Evolutionary conservation across 2,797 vertebrate species (phyloP).

Genomic region (Alca torda): DNA sequence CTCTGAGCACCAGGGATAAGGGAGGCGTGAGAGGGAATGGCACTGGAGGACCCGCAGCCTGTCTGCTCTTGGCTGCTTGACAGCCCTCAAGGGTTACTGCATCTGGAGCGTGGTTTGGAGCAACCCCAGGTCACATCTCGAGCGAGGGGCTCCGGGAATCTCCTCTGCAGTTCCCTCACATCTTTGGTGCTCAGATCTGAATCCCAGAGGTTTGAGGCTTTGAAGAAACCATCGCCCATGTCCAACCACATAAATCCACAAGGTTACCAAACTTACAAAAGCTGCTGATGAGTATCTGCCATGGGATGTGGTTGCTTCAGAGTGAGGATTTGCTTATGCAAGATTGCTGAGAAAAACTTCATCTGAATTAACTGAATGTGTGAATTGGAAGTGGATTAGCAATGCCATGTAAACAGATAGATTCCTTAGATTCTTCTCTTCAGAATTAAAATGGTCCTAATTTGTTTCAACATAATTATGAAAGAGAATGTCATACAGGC

Average conservation of each 20-base stretch:
- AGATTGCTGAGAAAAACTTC: not conserved
- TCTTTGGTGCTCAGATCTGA: not conserved
- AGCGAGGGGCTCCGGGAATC: not conserved
- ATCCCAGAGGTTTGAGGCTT: not conserved
- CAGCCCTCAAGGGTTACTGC: not conserved
- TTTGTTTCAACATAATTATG: constrained; percentile 25
- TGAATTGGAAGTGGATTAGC: constrained; percentile 20
- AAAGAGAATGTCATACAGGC: not conserved
- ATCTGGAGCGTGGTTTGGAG: not conserved
- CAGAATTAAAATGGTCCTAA: constrained; percentile 1
- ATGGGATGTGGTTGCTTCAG: not conserved
- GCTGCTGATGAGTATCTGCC: not conserved
- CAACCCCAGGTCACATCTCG: not conserved
- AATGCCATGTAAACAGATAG: not conserved
- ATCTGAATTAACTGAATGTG: not conserved
- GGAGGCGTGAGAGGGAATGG: not conserved
- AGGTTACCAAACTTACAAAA: not conserved
- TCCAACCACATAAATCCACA: not conserved
- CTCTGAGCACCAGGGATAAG: not conserved
- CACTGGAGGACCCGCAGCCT: not conserved
- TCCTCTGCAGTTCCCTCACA: not conserved
- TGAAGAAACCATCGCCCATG: not conserved
- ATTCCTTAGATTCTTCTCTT: not conserved
- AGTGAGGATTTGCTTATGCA: not conserved
- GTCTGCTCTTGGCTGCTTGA: not conserved